phyloP scores from a whole-genome alignment of 2,888 invertebrate genomes.

The Bembecia ichneumoniformis region DNA sequence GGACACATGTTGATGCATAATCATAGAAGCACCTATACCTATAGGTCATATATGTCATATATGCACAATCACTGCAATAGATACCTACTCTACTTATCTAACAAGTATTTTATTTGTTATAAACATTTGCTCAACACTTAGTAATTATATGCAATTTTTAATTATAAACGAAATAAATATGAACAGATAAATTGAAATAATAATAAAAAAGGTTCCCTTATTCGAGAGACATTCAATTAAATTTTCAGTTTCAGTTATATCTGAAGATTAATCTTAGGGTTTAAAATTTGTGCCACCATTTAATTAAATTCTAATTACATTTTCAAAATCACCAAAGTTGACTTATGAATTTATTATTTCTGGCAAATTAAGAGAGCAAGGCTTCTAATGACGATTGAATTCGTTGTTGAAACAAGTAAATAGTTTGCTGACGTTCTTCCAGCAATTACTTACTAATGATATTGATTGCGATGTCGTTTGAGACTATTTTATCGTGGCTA shows the following conservation, averaged over 20 bases:
- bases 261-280: too few relatives aligned
- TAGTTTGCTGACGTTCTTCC: not conserved
- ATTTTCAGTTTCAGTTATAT: too few relatives aligned
- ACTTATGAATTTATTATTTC: not conserved
- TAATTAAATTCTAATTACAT: too few relatives aligned
- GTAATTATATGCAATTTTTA: too few relatives aligned
- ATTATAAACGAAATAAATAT: too few relatives aligned
- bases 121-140: too few relatives aligned
- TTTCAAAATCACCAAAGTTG: not conserved
- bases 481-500: slow-evolving; percentile 34
- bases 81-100: not conserved
- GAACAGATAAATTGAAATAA: too few relatives aligned
- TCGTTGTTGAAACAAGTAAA: not conserved
- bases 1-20: slow-evolving; percentile 14
- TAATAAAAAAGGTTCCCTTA: too few relatives aligned
- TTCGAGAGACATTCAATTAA: too few relatives aligned
- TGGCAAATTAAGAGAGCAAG: not conserved
- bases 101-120: not conserved
- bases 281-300: too few relatives aligned
- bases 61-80: not conserved
- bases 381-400: not conserved
- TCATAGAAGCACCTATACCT: slow-evolving; percentile 1
- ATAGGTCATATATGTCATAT: too few relatives aligned
- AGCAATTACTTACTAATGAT: not conserved
- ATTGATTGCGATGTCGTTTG: slow-evolving; percentile 13